Evolutionary conservation across 2,888 invertebrate species (phyloP).

Genomic region (Epirrita christyi): DNA sequence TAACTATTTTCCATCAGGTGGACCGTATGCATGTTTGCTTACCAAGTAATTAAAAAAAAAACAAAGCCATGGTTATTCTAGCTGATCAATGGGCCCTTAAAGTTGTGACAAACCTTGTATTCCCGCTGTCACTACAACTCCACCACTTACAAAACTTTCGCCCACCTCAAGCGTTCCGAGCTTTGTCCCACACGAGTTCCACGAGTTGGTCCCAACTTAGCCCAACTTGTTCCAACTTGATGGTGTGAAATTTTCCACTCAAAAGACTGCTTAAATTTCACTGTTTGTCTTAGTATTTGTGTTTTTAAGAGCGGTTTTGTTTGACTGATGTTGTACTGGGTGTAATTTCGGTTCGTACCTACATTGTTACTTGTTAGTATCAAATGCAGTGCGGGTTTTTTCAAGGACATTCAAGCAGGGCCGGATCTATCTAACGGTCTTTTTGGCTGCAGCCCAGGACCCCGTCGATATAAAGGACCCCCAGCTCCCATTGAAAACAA

Average conservation of each 20-base stretch:
- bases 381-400: not conserved
- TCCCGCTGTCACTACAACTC: conserved; percentile 12
- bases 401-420: not conserved
- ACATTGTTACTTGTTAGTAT: too few relatives aligned
- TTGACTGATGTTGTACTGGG: not conserved
- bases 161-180: conserved; percentile 19
- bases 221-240: conserved; percentile 11
- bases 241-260: conserved; percentile 32
- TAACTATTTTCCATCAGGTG: too few relatives aligned
- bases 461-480: too few relatives aligned
- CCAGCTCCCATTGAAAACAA: too few relatives aligned
- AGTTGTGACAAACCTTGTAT: not conserved
- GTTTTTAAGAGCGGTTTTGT: not conserved
- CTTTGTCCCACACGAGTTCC: conserved; percentile 28
- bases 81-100: too few relatives aligned
- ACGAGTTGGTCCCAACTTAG: conserved; percentile 16
- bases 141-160: conserved; percentile 23
- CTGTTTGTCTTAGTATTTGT: conserved; percentile 30
- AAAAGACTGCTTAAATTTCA: conserved; percentile 28
- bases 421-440: too few relatives aligned
- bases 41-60: too few relatives aligned
- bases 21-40: too few relatives aligned
- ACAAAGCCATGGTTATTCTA: too few relatives aligned
- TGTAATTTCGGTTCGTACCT: not conserved
- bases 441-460: too few relatives aligned